Conservation (phyloP, 2,797 vertebrate genomes). For the Sebastes jordani region DNA sequence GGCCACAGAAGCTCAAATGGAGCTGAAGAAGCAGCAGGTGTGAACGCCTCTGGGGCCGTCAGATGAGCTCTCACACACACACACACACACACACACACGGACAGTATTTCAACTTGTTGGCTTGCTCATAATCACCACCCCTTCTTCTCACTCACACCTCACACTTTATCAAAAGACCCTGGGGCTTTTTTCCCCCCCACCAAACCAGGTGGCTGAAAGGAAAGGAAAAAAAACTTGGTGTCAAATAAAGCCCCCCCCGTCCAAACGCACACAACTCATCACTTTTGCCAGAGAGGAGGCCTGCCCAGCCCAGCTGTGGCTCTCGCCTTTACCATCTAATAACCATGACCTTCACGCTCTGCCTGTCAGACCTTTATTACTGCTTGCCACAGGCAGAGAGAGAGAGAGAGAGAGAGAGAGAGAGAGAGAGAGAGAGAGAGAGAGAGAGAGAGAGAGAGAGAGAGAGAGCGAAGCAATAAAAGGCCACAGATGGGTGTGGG, state of each 20-base stretch:
- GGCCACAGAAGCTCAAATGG: constrained; percentile 54
- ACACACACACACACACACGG: constrained; percentile 20
- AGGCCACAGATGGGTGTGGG: constrained; percentile 72
- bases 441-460: constrained; percentile 22
- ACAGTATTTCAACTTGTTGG: constrained; percentile 54
- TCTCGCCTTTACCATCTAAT: constrained; percentile 77
- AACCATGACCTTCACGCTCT: constrained; percentile 81
- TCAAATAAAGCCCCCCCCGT: constrained; percentile 42
- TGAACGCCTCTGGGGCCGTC: constrained; percentile 61
- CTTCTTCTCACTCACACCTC: constrained; percentile 59
- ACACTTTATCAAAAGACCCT: constrained; percentile 57
- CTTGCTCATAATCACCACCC: constrained; percentile 50
- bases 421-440: constrained; percentile 34
- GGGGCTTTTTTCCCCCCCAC: constrained; percentile 39
- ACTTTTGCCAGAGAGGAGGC: constrained; percentile 67
- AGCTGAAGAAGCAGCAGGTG: constrained; percentile 69
- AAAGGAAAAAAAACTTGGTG: constrained; percentile 35
- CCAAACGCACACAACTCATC: constrained; percentile 68
- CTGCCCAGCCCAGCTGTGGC: constrained; percentile 80
- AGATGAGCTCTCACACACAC: constrained; percentile 24
- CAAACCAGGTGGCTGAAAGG: constrained; percentile 68
- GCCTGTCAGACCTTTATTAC: constrained; percentile 80
- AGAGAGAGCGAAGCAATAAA: constrained; percentile 68
- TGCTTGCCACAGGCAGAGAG: constrained; percentile 59
- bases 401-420: constrained; percentile 21